Conservation (phyloP, 2,113 vertebrate species). For the Ondatra zibethicus region DNA sequence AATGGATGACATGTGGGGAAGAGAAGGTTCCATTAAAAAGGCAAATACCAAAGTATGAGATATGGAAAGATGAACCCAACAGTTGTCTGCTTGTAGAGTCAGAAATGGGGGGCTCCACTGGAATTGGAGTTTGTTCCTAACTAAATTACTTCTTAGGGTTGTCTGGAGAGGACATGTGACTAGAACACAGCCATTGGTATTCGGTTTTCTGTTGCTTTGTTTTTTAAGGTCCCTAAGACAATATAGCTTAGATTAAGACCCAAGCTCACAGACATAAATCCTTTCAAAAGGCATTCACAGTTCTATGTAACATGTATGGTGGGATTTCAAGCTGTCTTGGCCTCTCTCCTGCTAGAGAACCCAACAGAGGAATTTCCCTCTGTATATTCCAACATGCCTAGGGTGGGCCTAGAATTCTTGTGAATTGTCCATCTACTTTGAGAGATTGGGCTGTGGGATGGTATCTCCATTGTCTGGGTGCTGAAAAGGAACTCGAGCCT, state of each 20-base stretch:
- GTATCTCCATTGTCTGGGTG: not conserved
- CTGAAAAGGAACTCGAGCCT: not conserved
- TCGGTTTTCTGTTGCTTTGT: not conserved
- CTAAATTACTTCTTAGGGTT: not conserved
- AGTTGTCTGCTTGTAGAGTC: not conserved
- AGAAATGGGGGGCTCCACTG: not conserved
- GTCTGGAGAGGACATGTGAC: not conserved
- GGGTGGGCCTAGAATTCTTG: not conserved
- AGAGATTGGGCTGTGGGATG: not conserved
- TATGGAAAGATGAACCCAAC: not conserved
- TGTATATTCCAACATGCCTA: not conserved
- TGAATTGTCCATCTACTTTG: not conserved
- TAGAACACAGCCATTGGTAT: not conserved
- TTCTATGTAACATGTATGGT: not conserved
- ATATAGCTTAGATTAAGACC: not conserved
- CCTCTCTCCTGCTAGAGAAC: not conserved
- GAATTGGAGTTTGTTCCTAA: not conserved
- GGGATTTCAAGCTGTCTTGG: not conserved
- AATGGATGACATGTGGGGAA: not conserved
- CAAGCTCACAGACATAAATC: slow-evolving; percentile 16
- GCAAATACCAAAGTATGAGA: not conserved
- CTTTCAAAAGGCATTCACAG: not conserved
- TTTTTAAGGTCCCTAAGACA: not conserved
- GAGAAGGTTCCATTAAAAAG: not conserved
- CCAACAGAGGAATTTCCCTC: not conserved